Conservation (phyloP, 2,888 invertebrate genomes). For the Amphipyra tragopoginis region DNA sequence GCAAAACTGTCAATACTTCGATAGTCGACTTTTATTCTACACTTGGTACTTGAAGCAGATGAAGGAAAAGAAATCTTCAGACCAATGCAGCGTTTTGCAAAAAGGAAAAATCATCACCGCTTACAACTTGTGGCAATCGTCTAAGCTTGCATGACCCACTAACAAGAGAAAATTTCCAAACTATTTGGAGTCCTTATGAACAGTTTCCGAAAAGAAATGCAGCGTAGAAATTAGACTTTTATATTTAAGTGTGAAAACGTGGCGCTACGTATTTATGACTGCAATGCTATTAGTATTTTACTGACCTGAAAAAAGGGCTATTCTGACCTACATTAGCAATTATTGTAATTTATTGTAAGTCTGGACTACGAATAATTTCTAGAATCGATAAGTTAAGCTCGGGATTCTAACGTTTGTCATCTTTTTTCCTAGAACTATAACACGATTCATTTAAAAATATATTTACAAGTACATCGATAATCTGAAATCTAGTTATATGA, state of each 20-base stretch:
- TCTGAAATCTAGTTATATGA: no score
- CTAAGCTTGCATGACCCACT: conserved; percentile 63
- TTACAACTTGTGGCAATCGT: conserved; percentile 47
- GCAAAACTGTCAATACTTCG: no score
- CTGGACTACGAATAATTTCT: no score
- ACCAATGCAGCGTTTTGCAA: no score
- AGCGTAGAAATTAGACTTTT: conserved; percentile 8
- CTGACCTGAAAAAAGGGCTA: background rate
- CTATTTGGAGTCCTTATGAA: conserved; percentile 61
- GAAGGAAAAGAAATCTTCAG: no score
- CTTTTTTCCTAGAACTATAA: no score
- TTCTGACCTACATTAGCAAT: background rate
- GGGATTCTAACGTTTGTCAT: no score
- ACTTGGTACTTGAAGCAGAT: no score
- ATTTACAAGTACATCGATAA: no score
- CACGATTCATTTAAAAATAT: no score
- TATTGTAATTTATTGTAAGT: background rate
- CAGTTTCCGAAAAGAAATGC: conserved; percentile 40
- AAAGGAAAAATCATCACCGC: conserved; percentile 8
- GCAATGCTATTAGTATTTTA: conserved; percentile 21
- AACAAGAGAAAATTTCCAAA: conserved; percentile 64
- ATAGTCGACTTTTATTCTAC: no score
- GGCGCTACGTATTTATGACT: conserved; percentile 13
- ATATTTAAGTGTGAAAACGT: conserved; percentile 1
- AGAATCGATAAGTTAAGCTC: no score